Percentiles rank a stretch among this genome's conserved stretches.
phyloP scores from a whole-genome alignment of 64 coral and sea anemone genomes.

The Stichodactyla helianthus region DNA sequence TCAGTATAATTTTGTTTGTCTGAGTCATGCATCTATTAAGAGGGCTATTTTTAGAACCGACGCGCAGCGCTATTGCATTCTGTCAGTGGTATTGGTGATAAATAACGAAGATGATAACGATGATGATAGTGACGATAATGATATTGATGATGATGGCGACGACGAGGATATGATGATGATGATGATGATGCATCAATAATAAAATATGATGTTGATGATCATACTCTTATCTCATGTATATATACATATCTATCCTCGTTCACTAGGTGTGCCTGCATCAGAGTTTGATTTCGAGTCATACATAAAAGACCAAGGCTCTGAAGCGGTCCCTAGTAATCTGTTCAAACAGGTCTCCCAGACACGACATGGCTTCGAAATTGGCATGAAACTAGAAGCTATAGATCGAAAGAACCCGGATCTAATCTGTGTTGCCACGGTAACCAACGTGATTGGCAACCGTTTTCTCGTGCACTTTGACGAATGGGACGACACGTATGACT shows the following conservation, averaged over 20 bases:
- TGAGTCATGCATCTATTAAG: too few relatives aligned
- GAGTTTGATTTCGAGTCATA: slow-evolving; percentile 88
- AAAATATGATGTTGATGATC: too few relatives aligned
- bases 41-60: too few relatives aligned
- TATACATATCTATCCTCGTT: not conserved
- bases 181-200: too few relatives aligned
- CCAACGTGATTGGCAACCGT: slow-evolving; percentile 97
- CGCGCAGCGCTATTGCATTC: too few relatives aligned
- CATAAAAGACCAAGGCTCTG: slow-evolving; percentile 49
- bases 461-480: slow-evolving; percentile 98
- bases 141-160: too few relatives aligned
- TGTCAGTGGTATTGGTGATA: too few relatives aligned
- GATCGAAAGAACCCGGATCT: slow-evolving; percentile 98
- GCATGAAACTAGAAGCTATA: slow-evolving; percentile 97
- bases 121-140: not conserved
- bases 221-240: too few relatives aligned
- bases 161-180: not conserved
- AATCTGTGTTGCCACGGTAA: slow-evolving; percentile 96
- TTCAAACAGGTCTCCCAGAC: slow-evolving; percentile 82
- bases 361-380: slow-evolving; percentile 75
- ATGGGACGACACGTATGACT: slow-evolving; percentile 99
- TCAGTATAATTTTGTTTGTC: too few relatives aligned
- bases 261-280: not conserved
- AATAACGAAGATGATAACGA: not conserved
- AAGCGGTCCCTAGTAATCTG: slow-evolving; percentile 72